Base-by-base conservation (phyloP, 2,888 invertebrate species). In the Caenorhabditis macrosperma region DNA sequence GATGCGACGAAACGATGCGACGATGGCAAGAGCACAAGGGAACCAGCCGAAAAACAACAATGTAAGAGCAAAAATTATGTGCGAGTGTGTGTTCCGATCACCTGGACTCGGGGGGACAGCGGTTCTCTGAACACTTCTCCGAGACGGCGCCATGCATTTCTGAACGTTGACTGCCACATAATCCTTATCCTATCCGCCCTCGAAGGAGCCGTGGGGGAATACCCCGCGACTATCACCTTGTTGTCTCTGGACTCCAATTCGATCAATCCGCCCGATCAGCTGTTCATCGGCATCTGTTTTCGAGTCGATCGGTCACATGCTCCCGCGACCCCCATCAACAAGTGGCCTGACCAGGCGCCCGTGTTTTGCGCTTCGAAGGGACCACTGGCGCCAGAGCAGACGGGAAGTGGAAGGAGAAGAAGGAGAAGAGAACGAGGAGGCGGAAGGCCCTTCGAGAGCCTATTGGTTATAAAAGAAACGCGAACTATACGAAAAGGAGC, bases 401-500 rank as follows among this genome's bases (percentile, higher is more conserved):
- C 38, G 38, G 12, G 12, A 38, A 38, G 15, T 12, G 38, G 12
- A 71, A 55, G 71, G 50, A 44, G 46, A 26, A 12, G 60, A 48
- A 30, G 7, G 33, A 57, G 17, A 59, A 55, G 52, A 68, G 55
- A 57, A 59, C 57, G 46, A 46, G 33, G 68, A 69, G 50, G 69
- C 69, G 71, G 63, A 44, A 54, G 24, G 69, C 60, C 22, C 66
- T 52, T 64, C 17, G 54, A 55, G n/a, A n/a, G n/a, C 57, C 63
- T 55, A 64, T 72, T 72, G 72, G 72, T 72, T 72, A 72, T 64
- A 72, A 75, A 74, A 67, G 67, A 75, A 75, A 67, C 66, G 75
- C 75, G 75, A 75, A 75, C 75, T 75, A 75, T 75, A 75, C 75
- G 67, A 75, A 75, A 75, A 75, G 66, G 60, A 66, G 66, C n/a